Evolutionary conservation across 2,888 invertebrate species (phyloP).

Genomic region (Agonopterix alstromeriana): DNA sequence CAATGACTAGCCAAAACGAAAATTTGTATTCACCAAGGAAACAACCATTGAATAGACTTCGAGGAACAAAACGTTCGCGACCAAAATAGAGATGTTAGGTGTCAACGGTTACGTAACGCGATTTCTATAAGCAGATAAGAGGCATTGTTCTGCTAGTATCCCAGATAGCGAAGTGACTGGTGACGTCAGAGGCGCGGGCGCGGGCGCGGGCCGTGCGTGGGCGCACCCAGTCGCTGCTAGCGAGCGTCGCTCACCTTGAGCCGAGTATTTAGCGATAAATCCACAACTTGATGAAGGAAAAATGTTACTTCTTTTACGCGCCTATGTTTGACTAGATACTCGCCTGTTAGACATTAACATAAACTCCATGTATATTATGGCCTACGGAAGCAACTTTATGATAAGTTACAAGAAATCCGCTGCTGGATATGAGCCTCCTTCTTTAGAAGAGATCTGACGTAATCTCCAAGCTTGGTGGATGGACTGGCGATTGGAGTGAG

Average conservation of each 20-base stretch:
- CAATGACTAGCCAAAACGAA: too few relatives aligned
- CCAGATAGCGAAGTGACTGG: conserved; percentile 15
- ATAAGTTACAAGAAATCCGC: too few relatives aligned
- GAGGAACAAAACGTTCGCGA: conserved; percentile 4
- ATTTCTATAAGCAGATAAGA: conserved; percentile 44
- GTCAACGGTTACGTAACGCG: conserved; percentile 48
- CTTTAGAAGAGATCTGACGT: too few relatives aligned
- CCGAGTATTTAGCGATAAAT: conserved; percentile 47
- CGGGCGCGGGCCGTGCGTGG: conserved; percentile 33
- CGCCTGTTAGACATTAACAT: neutral
- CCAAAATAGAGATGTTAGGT: conserved; percentile 50
- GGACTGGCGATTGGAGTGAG: too few relatives aligned
- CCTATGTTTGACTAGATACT: conserved; percentile 5
- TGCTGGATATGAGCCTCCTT: too few relatives aligned
- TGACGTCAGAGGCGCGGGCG: conserved; percentile 20
- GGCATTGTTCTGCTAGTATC: conserved; percentile 54
- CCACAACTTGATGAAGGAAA: conserved; percentile 34
- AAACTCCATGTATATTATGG: neutral
- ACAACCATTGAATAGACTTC: neutral
- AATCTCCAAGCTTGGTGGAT: too few relatives aligned
- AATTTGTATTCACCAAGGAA: too few relatives aligned
- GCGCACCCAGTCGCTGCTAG: conserved; percentile 34
- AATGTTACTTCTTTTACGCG: conserved; percentile 10
- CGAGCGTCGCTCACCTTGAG: conserved; percentile 59
- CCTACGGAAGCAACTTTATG: too few relatives aligned